Conservation (phyloP, 2,797 vertebrate species). For the Psittacula echo region DNA sequence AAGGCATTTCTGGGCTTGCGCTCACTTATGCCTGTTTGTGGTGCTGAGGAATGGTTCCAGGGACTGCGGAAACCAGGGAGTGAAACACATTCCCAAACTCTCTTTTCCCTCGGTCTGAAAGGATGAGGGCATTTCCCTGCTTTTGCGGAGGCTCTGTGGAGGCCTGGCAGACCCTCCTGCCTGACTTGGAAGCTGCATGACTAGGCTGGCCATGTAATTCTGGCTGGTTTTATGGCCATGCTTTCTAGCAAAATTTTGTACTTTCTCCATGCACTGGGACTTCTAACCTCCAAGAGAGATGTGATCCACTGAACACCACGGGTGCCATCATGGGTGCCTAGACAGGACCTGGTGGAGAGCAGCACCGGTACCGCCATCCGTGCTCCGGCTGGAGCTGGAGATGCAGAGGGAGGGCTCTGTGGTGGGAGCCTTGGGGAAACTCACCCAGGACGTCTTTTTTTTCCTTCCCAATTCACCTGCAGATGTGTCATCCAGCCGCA, state of each 20-base stretch:
- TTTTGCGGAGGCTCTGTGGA: background rate
- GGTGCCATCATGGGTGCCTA: background rate
- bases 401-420: background rate
- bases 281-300: no score
- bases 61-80: background rate
- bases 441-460: background rate
- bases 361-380: background rate
- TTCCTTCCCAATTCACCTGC: background rate
- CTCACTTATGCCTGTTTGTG: background rate
- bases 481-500: background rate
- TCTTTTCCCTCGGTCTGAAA: background rate
- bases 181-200: accelerated
- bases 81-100: background rate
- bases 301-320: accelerated
- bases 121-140: background rate
- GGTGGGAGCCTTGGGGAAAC: background rate
- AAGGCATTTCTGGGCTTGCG: background rate
- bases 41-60: background rate
- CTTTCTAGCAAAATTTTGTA: background rate
- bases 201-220: background rate
- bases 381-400: background rate
- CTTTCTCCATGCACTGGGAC: background rate
- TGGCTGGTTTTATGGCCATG: background rate
- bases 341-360: background rate
- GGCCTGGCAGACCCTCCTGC: background rate